These are phyloP conservation scores for Archocentrus centrarchus DNA, from an alignment of 2,113 vertebrate genomes.

Conservation along the genomic window DNA sequence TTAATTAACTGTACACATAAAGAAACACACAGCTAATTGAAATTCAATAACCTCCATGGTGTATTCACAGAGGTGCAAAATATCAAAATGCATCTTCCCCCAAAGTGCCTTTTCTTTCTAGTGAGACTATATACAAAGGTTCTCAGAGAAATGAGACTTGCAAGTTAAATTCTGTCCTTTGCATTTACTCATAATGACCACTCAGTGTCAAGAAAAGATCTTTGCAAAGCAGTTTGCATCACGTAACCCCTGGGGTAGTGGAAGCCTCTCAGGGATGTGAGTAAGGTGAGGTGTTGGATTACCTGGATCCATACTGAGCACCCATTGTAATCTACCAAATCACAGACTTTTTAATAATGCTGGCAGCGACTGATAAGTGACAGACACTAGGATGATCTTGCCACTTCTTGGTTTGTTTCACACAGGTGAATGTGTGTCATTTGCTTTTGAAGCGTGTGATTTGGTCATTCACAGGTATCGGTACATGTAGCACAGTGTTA, in stretches of 20 bases:
- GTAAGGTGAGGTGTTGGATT: not conserved
- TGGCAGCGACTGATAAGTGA: not conserved
- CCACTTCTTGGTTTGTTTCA: not conserved
- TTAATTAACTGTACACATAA: not conserved
- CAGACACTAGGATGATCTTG: not conserved
- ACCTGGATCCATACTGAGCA: not conserved
- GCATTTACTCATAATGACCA: too few relatives aligned
- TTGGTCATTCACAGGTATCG: rapidly evolving
- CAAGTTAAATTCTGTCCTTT: too few relatives aligned
- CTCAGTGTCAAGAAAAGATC: too few relatives aligned
- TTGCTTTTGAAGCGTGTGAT: not conserved
- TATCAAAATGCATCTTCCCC: not conserved
- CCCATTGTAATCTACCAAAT: not conserved
- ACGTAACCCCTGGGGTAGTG: not conserved
- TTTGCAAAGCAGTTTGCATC: not conserved
- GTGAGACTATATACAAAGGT: not conserved
- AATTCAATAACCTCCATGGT: not conserved
- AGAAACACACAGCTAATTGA: not conserved
- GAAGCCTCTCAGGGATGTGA: not conserved
- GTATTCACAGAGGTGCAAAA: not conserved
- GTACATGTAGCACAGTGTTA: not conserved
- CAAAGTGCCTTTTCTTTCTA: not conserved
- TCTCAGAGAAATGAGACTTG: not conserved
- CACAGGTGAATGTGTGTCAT: not conserved
- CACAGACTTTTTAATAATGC: not conserved